phyloP scores from a whole-genome alignment of 2,888 invertebrate species.

The Lasioglossum calceatum region DNA sequence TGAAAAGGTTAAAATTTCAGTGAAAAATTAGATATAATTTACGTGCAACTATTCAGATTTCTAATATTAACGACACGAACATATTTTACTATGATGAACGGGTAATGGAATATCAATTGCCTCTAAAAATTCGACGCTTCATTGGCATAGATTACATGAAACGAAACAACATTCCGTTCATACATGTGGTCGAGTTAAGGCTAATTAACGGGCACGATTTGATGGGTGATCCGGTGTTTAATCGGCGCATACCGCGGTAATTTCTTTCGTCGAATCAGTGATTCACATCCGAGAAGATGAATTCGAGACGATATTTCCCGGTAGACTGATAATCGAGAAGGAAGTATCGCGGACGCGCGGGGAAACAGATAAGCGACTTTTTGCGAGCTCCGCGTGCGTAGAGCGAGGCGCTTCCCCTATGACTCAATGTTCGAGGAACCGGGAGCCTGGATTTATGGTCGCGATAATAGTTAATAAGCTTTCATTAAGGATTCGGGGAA shows the following conservation, averaged over 20 bases:
- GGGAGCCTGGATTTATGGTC: slow-evolving; percentile 38
- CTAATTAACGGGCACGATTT: background rate
- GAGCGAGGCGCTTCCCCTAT: slow-evolving; percentile 15
- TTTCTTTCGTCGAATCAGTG: background rate
- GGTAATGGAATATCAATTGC: background rate
- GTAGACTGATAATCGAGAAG: slow-evolving; percentile 20
- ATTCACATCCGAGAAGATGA: background rate
- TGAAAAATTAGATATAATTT: background rate
- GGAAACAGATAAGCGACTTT: slow-evolving; percentile 28
- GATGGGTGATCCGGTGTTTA: background rate
- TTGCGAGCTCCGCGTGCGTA: background rate
- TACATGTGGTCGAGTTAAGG: background rate
- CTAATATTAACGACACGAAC: background rate
- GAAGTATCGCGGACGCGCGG: background rate
- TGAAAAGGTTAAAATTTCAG: background rate
- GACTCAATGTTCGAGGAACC: slow-evolving; percentile 56
- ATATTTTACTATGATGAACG: background rate
- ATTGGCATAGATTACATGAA: background rate
- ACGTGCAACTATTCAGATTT: background rate
- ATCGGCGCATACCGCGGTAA: background rate
- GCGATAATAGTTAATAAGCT: slow-evolving; percentile 56
- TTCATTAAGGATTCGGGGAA: slow-evolving; percentile 77
- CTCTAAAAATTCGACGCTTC: background rate
- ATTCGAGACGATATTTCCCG: slow-evolving; percentile 29
- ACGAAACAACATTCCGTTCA: background rate